These are phyloP conservation scores for Macrostomum lignano DNA, from an alignment of 1,140 invertebrate genomes.

Conservation along the genomic window DNA sequence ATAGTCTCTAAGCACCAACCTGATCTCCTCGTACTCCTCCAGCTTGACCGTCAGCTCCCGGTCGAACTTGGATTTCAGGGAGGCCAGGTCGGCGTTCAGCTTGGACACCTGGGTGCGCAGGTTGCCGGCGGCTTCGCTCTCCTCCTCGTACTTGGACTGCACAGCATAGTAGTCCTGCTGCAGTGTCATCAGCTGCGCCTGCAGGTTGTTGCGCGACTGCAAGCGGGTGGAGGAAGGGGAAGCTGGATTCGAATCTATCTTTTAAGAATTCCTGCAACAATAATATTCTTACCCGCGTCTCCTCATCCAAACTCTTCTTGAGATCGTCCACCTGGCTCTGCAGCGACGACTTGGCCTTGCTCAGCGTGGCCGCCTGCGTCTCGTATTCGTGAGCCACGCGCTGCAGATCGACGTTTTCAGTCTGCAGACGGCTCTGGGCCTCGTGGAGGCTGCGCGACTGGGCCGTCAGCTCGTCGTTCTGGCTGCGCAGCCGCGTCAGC, in stretches of 20 bases:
- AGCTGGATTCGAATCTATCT: too few species aligned
- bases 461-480: not conserved
- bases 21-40: conserved; percentile 2
- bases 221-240: too few species aligned
- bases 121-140: conserved; percentile 2
- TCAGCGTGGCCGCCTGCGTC: conserved; percentile 8
- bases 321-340: not conserved
- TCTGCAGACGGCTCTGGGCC: not conserved
- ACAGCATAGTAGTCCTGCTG: not conserved
- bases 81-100: not conserved
- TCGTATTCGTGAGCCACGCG: conserved; percentile 1
- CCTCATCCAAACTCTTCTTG: conserved; percentile 1
- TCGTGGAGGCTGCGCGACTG: not conserved
- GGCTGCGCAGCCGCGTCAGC: not conserved
- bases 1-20: conserved; percentile 1
- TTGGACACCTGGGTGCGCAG: not conserved
- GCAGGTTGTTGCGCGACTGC: not conserved
- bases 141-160: not conserved
- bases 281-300: conserved; percentile 1
- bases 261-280: not conserved
- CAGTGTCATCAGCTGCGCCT: not conserved
- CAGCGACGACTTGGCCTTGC: conserved; percentile 4
- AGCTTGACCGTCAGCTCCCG: not conserved
- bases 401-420: conserved; percentile 1
- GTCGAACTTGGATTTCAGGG: not conserved